Conservation (phyloP, 2,113 vertebrate genomes). For the Oryzias celebensis region DNA sequence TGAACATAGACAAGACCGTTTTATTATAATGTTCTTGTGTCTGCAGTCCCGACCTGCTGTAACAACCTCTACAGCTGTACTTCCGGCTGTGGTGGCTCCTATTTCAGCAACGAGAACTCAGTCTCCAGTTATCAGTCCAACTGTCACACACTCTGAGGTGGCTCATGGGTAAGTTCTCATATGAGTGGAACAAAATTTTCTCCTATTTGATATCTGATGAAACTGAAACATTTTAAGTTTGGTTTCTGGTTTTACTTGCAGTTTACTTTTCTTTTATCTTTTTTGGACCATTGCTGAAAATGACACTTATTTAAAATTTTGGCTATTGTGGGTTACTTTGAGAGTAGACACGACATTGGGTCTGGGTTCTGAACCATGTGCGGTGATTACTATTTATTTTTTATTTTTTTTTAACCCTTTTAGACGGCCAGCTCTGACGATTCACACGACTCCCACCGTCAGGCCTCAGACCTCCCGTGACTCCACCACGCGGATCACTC, state of each 20-base stretch:
- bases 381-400: not conserved
- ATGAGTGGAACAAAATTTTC: no score
- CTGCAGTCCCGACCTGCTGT: slow-evolving; percentile 88
- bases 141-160: slow-evolving; percentile 89
- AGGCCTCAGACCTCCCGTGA: slow-evolving; percentile 87
- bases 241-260: not conserved
- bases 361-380: not conserved
- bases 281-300: not conserved
- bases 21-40: slow-evolving; percentile 25
- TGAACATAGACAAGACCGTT: not conserved
- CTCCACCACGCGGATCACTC: slow-evolving; percentile 84
- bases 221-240: not conserved
- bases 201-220: not conserved
- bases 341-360: not conserved
- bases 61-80: slow-evolving; percentile 89
- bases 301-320: no score
- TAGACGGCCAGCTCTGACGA: slow-evolving; percentile 87
- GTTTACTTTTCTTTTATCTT: not conserved
- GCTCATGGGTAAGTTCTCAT: slow-evolving; percentile 82
- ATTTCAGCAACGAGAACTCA: slow-evolving; percentile 92
- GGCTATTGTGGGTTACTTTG: not conserved
- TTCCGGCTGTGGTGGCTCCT: slow-evolving; percentile 92
- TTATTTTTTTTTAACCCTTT: not conserved
- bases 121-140: slow-evolving; percentile 91
- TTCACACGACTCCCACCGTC: slow-evolving; percentile 88